Percentiles rank a stretch among this genome's conserved stretches.
These are phyloP conservation scores for Drosophila leonis DNA, from an alignment of 2,888 invertebrate genomes.

Conservation along the genomic window DNA sequence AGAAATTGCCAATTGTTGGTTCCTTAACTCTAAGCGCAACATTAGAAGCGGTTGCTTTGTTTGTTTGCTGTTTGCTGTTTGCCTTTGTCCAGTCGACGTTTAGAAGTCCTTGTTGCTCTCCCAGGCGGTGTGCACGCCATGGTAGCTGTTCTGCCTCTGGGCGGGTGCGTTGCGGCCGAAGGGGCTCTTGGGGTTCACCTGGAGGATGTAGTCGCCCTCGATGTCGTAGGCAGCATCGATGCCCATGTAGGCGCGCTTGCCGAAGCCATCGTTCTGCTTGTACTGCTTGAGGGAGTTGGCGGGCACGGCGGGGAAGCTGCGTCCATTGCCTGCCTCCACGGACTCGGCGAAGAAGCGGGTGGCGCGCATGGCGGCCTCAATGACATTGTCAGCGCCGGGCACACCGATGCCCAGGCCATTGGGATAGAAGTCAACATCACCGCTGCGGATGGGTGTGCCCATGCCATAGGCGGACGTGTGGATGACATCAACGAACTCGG, in stretches of 20 bases:
- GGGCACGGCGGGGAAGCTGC: slow-evolving; percentile 82
- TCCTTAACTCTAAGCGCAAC: slow-evolving; percentile 33
- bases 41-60: slow-evolving; percentile 20
- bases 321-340: slow-evolving; percentile 82
- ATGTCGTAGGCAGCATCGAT: slow-evolving; percentile 73
- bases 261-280: slow-evolving; percentile 78
- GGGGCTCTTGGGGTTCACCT: slow-evolving; percentile 82
- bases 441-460: slow-evolving; percentile 73
- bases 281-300: slow-evolving; percentile 82
- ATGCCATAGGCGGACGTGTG: slow-evolving; percentile 81
- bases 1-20: slow-evolving; percentile 35
- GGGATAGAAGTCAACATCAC: slow-evolving; percentile 84
- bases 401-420: slow-evolving; percentile 76
- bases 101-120: slow-evolving; percentile 35
- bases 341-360: slow-evolving; percentile 84
- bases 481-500: slow-evolving; percentile 84
- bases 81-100: slow-evolving; percentile 14
- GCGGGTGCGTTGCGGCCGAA: slow-evolving; percentile 81
- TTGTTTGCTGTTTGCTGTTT: neutral
- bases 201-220: slow-evolving; percentile 82
- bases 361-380: slow-evolving; percentile 82
- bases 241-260: slow-evolving; percentile 83
- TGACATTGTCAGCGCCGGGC: slow-evolving; percentile 81
- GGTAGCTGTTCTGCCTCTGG: slow-evolving; percentile 70
- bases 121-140: slow-evolving; percentile 63